phyloP scores from a whole-genome alignment of 2,113 vertebrate species.

The Ursus arctos region DNA sequence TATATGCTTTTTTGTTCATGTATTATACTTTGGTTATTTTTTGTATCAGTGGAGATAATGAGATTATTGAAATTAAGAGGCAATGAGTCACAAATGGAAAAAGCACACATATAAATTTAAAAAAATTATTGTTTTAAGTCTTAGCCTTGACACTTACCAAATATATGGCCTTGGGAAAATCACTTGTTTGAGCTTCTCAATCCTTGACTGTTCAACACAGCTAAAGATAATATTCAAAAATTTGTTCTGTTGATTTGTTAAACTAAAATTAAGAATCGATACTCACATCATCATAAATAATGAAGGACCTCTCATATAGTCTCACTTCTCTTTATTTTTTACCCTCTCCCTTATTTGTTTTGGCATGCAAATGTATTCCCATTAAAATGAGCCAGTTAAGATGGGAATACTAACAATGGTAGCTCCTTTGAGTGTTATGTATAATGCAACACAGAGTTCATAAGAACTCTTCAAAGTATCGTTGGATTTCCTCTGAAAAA shows the following conservation, averaged over 20 bases:
- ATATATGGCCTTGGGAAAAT: background rate
- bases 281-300: background rate
- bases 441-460: background rate
- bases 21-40: background rate
- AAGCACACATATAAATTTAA: background rate
- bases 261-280: background rate
- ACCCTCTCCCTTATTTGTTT: background rate
- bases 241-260: background rate
- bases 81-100: background rate
- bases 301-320: background rate
- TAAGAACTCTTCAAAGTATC: background rate
- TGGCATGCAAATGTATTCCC: background rate
- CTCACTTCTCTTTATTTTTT: background rate
- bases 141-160: background rate
- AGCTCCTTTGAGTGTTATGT: background rate
- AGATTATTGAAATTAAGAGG: background rate
- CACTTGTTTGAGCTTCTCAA: background rate
- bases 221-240: background rate
- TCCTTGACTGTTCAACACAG: background rate
- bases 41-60: background rate
- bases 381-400: background rate
- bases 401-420: background rate
- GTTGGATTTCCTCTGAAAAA: background rate
- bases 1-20: background rate
- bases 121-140: background rate